A percentile compares a stretch with the other conserved stretches of the same genome.
Conservation (phyloP, 1,140 invertebrate genomes). For the Atta cephalotes region DNA sequence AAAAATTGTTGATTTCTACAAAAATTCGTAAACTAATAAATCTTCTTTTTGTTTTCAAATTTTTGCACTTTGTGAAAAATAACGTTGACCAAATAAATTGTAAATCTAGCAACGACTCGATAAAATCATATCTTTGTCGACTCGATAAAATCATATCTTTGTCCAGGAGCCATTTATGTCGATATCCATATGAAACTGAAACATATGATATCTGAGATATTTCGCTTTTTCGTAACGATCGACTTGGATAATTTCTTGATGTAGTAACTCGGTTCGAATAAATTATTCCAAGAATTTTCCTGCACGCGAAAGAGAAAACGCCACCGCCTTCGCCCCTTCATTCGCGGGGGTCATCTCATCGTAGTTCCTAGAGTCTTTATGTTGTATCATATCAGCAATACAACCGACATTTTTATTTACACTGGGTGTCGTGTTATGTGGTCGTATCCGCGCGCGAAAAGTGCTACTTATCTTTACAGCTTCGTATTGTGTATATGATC, state of each 20-base stretch:
- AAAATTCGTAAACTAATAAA: background rate
- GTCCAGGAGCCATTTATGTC: background rate
- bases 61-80: background rate
- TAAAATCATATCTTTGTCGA: background rate
- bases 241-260: background rate
- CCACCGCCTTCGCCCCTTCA: background rate
- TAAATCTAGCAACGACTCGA: background rate
- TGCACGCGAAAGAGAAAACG: constrained; percentile 29
- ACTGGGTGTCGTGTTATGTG: constrained; percentile 68
- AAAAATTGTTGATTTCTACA: background rate
- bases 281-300: constrained; percentile 64
- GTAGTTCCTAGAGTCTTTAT: constrained; percentile 35
- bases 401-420: constrained; percentile 66
- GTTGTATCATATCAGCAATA: constrained; percentile 44
- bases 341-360: constrained; percentile 11
- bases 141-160: background rate
- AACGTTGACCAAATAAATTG: background rate
- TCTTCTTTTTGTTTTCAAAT: background rate
- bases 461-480: constrained; percentile 70
- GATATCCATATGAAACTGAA: constrained; percentile 12
- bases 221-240: constrained; percentile 51
- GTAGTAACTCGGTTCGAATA: constrained; percentile 5
- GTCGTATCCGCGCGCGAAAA: constrained; percentile 60
- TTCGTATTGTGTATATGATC: constrained; percentile 50
- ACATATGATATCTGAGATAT: background rate